Conservation (phyloP, 2,888 invertebrate species). For the Seira musarum region DNA sequence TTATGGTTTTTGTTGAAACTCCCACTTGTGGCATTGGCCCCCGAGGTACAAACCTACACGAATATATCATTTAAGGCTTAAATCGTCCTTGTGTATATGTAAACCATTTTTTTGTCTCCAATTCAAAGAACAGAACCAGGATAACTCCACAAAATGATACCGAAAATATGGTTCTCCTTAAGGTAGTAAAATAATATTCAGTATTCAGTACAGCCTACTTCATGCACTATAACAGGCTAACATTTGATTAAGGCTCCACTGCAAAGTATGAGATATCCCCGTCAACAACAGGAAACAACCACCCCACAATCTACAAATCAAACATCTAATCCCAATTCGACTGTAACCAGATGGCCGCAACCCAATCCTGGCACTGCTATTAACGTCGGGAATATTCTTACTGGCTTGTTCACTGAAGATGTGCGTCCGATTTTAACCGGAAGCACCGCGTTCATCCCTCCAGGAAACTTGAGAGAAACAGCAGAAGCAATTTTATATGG, state of each 20-base stretch:
- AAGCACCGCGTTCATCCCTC: background rate
- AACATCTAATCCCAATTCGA: background rate
- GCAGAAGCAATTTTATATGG: background rate
- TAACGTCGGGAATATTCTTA: conserved; percentile 23
- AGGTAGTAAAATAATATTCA: background rate
- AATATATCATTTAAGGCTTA: too few species aligned
- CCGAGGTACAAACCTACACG: too few species aligned
- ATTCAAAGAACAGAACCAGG: too few species aligned
- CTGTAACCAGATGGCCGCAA: background rate
- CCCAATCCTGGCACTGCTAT: background rate
- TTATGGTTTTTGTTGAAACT: too few species aligned
- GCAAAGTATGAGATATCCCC: background rate
- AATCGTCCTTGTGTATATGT: too few species aligned
- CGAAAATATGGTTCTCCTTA: too few species aligned
- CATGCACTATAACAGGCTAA: background rate
- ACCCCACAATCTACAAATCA: background rate
- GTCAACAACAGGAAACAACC: background rate
- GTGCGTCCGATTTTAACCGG: conserved; percentile 23
- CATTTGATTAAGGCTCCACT: background rate
- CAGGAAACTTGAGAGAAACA: background rate
- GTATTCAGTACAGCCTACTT: background rate
- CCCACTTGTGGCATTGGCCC: too few species aligned
- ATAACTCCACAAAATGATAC: background rate
- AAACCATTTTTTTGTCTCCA: background rate
- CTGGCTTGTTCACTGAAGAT: conserved; percentile 12